Evolutionary conservation across 2,113 vertebrate species (phyloP).

Genomic region (Seriola dumerili): DNA sequence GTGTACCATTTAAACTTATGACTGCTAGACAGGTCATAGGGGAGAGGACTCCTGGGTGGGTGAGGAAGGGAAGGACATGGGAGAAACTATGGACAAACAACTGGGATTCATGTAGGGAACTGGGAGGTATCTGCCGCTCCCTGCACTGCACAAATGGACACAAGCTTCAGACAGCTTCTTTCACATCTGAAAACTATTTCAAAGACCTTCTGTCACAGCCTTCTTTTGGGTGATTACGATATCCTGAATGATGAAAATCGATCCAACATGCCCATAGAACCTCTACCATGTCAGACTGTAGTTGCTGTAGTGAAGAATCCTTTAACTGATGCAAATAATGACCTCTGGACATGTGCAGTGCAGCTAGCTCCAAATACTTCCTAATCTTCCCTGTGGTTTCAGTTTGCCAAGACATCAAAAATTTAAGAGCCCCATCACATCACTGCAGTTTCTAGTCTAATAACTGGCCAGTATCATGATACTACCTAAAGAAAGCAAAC

Average conservation of each 20-base stretch:
- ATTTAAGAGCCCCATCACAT: slow-evolving; percentile 45
- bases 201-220: slow-evolving; percentile 25
- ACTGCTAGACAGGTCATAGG: slow-evolving; percentile 52
- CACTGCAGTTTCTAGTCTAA: slow-evolving; percentile 46
- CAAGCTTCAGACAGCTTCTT: slow-evolving; percentile 38
- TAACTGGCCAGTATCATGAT: slow-evolving; percentile 37
- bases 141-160: slow-evolving; percentile 77
- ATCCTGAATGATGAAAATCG: slow-evolving; percentile 36
- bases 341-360: slow-evolving; percentile 70
- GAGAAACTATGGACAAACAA: slow-evolving; percentile 39
- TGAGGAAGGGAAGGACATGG: slow-evolving; percentile 17
- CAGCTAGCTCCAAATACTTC: slow-evolving; percentile 79
- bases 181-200: slow-evolving; percentile 23
- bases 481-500: slow-evolving; percentile 41
- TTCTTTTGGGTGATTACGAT: slow-evolving; percentile 22
- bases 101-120: slow-evolving; percentile 38
- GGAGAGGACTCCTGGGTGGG: slow-evolving; percentile 48
- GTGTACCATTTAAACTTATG: slow-evolving; percentile 56
- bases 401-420: slow-evolving; percentile 42
- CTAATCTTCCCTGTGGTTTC: slow-evolving; percentile 45
- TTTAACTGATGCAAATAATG: background rate
- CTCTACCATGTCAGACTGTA: background rate
- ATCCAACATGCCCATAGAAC: slow-evolving; percentile 32
- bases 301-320: background rate
- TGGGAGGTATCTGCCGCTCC: slow-evolving; percentile 74